A percentile compares a stretch with the other conserved stretches of the same genome.
Evolutionary conservation across 1,140 invertebrate species (phyloP).

Genomic region (Oryzaephilus surinamensis): DNA sequence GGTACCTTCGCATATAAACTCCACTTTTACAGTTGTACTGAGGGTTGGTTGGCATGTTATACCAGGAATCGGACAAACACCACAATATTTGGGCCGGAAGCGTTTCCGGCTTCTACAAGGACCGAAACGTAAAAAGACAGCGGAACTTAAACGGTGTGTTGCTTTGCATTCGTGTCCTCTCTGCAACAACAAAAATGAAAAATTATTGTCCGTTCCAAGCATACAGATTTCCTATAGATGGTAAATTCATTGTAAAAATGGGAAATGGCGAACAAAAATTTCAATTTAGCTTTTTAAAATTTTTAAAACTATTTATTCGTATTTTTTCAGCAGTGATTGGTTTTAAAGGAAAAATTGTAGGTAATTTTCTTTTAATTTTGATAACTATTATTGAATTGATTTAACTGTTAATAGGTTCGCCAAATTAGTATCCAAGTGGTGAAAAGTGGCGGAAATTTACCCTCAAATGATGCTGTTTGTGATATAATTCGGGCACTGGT

Average conservation of each 20-base stretch:
- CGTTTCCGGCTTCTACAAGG: conserved; percentile 50
- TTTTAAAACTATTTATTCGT: no score
- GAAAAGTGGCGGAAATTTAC: conserved; percentile 21
- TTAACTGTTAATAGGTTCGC: no score
- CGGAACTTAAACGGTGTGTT: conserved; percentile 42
- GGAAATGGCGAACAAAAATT: no score
- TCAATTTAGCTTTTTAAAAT: no score
- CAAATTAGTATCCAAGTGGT: no score
- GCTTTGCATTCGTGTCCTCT: conserved; percentile 54
- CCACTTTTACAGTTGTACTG: conserved; percentile 47
- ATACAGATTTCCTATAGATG: background rate
- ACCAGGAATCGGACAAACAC: conserved; percentile 40
- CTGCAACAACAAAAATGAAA: conserved; percentile 34
- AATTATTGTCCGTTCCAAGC: no score
- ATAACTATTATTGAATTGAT: no score
- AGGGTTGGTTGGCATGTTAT: conserved; percentile 47
- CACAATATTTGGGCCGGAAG: conserved; percentile 53
- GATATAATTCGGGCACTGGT: conserved; percentile 24
- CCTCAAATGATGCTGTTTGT: conserved; percentile 32
- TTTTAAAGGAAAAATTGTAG: no score
- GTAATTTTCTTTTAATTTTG: no score
- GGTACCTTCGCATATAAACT: conserved; percentile 28
- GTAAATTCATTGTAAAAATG: background rate
- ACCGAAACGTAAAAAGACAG: conserved; percentile 45
- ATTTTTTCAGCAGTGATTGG: no score